Percentiles rank a stretch among this genome's conserved stretches.
Evolutionary conservation across 2,113 vertebrate species (phyloP).

Genomic region (Platysternon megacephalum): DNA sequence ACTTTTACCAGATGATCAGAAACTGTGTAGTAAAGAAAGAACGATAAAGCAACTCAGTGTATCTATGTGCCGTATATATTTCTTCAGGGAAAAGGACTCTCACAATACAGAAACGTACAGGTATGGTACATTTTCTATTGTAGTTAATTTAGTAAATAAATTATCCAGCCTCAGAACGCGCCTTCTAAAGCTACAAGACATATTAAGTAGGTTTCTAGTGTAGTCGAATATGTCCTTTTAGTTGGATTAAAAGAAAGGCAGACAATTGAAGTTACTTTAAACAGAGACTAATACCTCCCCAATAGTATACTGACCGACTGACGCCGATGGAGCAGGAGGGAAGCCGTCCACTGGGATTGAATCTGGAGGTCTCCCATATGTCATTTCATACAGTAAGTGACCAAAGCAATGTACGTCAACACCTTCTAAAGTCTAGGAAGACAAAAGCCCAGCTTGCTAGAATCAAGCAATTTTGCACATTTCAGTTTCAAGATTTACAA

Average conservation of each 20-base stretch:
- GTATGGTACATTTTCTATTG: neutral
- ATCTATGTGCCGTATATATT: neutral
- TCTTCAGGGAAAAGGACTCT: neutral
- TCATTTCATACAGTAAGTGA: slow-evolving; percentile 96
- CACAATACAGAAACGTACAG: neutral
- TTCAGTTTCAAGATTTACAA: neutral
- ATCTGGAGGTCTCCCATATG: slow-evolving; percentile 91
- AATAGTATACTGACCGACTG: slow-evolving; percentile 85
- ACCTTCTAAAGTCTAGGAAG: slow-evolving; percentile 88
- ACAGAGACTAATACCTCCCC: neutral
- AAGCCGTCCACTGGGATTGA: slow-evolving; percentile 87
- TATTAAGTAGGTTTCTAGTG: neutral
- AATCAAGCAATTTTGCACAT: neutral
- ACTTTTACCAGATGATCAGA: neutral
- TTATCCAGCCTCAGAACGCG: neutral
- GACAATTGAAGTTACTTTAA: neutral
- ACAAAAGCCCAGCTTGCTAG: neutral
- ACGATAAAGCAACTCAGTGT: neutral
- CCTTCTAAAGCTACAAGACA: neutral
- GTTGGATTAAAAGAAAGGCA: neutral
- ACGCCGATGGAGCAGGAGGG: slow-evolving; percentile 83
- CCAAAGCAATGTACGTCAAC: slow-evolving; percentile 95
- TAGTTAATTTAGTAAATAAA: neutral
- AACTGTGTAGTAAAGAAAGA: neutral
- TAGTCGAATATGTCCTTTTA: neutral